A percentile compares a stretch with the other conserved stretches of the same genome.
Conservation (phyloP, 2,113 vertebrate genomes). For the Semnopithecus entellus region DNA sequence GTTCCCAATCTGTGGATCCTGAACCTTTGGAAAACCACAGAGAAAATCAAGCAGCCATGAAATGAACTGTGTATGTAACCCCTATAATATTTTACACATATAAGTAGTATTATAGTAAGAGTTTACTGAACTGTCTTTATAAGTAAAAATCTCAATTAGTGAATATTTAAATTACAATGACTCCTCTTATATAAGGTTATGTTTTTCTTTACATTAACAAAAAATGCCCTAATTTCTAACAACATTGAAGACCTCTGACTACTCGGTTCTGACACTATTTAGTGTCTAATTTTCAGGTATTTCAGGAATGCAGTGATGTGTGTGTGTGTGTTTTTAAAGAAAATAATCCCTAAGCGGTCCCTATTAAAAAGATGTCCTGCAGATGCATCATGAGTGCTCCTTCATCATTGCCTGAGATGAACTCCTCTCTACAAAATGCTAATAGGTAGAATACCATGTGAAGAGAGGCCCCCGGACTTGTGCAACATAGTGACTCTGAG, state of each 20-base stretch:
- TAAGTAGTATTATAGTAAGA: not conserved
- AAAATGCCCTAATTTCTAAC: not conserved
- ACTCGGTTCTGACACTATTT: not conserved
- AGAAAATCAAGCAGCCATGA: not conserved
- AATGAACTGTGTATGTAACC: not conserved
- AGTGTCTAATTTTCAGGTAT: not conserved
- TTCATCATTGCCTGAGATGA: not conserved
- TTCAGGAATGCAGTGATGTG: not conserved
- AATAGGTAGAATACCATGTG: accelerated
- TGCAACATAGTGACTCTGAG: not conserved
- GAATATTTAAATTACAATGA: not conserved
- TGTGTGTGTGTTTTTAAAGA: not conserved
- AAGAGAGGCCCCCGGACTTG: accelerated
- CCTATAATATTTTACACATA: not conserved
- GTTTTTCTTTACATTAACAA: not conserved
- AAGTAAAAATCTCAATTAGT: not conserved
- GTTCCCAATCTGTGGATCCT: not conserved
- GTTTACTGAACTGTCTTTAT: not conserved
- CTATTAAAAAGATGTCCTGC: not conserved
- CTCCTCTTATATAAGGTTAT: not conserved
- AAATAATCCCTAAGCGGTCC: not conserved
- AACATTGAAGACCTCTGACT: not conserved
- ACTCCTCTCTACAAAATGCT: not conserved
- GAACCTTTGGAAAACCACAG: not conserved
- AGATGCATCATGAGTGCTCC: not conserved